Evolutionary conservation across 2,113 vertebrate species (phyloP).

Genomic region (Chaetura pelagica): DNA sequence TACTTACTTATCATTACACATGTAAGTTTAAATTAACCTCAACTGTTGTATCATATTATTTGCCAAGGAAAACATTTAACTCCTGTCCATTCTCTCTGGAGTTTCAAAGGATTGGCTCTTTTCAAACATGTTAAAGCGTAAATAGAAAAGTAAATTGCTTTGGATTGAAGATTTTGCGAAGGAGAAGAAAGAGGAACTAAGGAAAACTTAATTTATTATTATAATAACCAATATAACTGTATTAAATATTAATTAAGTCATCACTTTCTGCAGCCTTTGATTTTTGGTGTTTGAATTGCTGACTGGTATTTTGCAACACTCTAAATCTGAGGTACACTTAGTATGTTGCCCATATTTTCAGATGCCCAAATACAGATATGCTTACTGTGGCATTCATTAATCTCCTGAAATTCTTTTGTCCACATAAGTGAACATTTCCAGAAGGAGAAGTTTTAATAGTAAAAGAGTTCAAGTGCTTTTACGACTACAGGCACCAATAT

Average conservation of each 20-base stretch:
- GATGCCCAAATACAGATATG: background rate
- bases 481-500: background rate
- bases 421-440: background rate
- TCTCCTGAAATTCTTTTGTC: constrained; percentile 29
- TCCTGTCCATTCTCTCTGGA: constrained; percentile 3
- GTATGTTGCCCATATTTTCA: background rate
- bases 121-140: constrained; percentile 23
- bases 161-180: background rate
- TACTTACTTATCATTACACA: constrained; percentile 13
- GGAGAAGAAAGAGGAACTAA: background rate
- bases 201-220: constrained; percentile 18
- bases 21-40: background rate
- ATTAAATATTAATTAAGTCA: constrained; percentile 59
- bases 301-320: constrained; percentile 17
- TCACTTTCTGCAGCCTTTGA: constrained; percentile 15
- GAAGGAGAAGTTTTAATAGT: background rate
- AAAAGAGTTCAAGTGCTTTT: background rate
- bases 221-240: constrained; percentile 33
- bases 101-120: constrained; percentile 35
- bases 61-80: constrained; percentile 21
- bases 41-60: background rate
- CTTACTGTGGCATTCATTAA: constrained; percentile 15
- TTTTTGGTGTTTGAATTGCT: constrained; percentile 24
- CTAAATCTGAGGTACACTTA: background rate
- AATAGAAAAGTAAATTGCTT: constrained; percentile 37